Conservation (phyloP, 2,113 vertebrate genomes). For the Megatriorchis doriae region DNA sequence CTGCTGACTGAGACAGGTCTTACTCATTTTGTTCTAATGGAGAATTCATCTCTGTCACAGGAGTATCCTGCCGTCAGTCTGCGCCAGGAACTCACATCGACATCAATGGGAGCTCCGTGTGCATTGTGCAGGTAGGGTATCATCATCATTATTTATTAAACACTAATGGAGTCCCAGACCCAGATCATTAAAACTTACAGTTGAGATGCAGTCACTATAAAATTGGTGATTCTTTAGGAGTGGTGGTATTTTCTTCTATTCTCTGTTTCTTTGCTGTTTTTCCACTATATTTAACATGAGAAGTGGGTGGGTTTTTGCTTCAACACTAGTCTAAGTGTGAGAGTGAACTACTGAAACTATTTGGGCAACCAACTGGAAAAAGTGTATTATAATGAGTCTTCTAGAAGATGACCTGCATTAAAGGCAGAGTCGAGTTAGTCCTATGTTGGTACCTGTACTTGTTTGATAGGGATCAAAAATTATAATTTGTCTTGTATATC, state of each 20-base stretch:
- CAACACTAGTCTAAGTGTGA: neutral
- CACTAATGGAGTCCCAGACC: slow-evolving; percentile 6
- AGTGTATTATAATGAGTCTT: neutral
- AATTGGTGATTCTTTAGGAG: neutral
- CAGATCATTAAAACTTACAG: neutral
- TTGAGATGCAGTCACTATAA: neutral
- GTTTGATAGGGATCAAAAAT: neutral
- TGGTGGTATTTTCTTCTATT: neutral
- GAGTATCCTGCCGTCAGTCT: slow-evolving; percentile 31
- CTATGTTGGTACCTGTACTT: neutral
- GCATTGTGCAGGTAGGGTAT: slow-evolving; percentile 11
- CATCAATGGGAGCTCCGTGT: neutral
- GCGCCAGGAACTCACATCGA: neutral
- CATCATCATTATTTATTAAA: slow-evolving; percentile 55
- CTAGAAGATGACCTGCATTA: neutral
- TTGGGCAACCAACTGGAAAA: neutral
- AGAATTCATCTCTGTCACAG: slow-evolving; percentile 54
- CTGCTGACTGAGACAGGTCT: slow-evolving; percentile 47
- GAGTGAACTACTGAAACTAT: neutral
- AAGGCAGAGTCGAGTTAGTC: neutral
- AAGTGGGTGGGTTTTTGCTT: neutral
- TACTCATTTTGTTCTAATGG: slow-evolving; percentile 54
- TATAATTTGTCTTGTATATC: neutral
- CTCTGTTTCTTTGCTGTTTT: neutral
- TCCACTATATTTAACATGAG: neutral